Evolutionary conservation across 2,113 vertebrate genomes (phyloP).

Genomic region (Mus pahari): DNA sequence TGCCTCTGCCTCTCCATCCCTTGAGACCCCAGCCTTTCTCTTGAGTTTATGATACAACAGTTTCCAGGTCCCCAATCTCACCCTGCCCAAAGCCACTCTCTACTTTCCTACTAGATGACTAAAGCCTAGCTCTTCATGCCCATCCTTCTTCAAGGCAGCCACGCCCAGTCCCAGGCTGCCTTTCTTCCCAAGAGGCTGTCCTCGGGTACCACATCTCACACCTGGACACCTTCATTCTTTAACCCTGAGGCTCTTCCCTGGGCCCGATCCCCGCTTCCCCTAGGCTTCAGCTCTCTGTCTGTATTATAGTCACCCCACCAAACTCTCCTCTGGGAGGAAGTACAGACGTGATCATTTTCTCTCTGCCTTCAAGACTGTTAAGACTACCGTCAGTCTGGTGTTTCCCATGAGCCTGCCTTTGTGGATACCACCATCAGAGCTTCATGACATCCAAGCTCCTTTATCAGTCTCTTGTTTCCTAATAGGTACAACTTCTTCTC

Average conservation of each 20-base stretch:
- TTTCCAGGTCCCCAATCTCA: background rate
- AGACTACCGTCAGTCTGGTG: background rate
- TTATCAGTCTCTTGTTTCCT: background rate
- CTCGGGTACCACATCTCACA: background rate
- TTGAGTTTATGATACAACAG: background rate
- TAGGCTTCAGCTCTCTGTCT: background rate
- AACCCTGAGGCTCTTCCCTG: background rate
- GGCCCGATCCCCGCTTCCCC: background rate
- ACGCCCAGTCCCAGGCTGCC: background rate
- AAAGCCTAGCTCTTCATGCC: background rate
- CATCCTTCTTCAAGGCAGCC: background rate
- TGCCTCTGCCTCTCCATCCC: background rate
- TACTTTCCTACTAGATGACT: background rate
- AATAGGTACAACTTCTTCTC: background rate
- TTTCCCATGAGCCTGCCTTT: background rate
- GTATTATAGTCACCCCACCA: background rate
- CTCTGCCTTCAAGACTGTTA: background rate
- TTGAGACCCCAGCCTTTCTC: background rate
- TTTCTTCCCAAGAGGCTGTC: background rate
- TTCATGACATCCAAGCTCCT: background rate
- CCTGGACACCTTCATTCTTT: background rate
- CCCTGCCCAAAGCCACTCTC: background rate
- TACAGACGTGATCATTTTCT: background rate
- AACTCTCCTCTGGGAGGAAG: background rate
- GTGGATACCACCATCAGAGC: background rate